Base-by-base conservation (phyloP, 2,797 vertebrate genomes). In the Scarus forsteni region DNA sequence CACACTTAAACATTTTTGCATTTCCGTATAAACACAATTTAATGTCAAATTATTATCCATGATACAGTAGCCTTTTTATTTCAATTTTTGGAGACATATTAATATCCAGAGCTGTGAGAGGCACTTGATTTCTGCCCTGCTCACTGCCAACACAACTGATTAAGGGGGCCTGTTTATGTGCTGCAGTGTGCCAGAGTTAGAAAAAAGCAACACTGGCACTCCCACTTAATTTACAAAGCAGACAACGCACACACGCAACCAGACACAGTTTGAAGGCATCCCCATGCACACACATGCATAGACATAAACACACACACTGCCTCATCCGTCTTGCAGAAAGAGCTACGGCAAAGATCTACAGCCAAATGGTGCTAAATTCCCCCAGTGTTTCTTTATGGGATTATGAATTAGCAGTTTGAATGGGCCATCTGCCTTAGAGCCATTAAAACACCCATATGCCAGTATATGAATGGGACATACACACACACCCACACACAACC, bases 351-450 rank as follows among this genome's bases (percentile, higher is more conserved):
- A 70, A 60, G 81, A 83, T 79, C 76, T 79, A 83, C 70, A 69
- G 91, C 90, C 90, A 92, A 92, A 92, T 89, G 86, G 67, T 80
- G 72, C 79, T 77, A 74, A 89, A 91, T 92, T 90, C 85, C 92
- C 90, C 77, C 61, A 84, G 88, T 86, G 86, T 90, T 89, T 77
- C 88, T 93, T 91, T 92, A 92, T 89, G 83, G 86, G 87, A 91
- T 91, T 91, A 93, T 91, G 89, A 93, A 92, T 93, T 91, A 92
- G 86, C 86, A 79, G 86, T 91, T 84, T 91, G 86, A 94, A 93
- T 86, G 84, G 87, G 87, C 92, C 92, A 93, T 94, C 92, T 94
- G 93, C 91, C 84, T 87, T 81, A 42, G 61, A 86, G 86, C 80
- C 88, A 91, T 92, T 88, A 91, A 75, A 79, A 89, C 58, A 76